Evolutionary conservation across 2,888 invertebrate species (phyloP).

Genomic region (Sabellastarte sp.): DNA sequence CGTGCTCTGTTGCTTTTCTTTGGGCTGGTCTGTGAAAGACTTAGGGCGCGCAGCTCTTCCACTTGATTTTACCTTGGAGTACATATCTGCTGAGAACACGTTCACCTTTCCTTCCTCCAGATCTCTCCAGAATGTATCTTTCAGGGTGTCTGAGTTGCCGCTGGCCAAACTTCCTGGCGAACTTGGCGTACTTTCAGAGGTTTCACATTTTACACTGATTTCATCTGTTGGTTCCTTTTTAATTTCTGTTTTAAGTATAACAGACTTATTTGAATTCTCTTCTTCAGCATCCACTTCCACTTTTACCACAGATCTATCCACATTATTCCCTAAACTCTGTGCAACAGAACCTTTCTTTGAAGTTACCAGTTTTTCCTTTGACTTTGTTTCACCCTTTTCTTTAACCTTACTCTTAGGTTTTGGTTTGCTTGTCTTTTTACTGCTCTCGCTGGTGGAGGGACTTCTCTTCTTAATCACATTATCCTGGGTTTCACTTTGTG

Average conservation of each 20-base stretch:
- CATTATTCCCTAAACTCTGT: too few relatives aligned
- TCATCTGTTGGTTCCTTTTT: background rate
- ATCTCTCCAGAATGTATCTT: slow-evolving; percentile 57
- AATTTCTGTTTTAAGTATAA: too few relatives aligned
- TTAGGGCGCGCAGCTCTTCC: background rate
- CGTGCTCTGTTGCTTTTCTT: background rate
- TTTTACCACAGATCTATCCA: background rate
- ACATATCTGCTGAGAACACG: slow-evolving; percentile 54
- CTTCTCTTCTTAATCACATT: background rate
- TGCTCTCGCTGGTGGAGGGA: background rate
- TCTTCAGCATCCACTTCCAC: background rate
- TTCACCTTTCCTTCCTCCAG: slow-evolving; percentile 55
- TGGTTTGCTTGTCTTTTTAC: background rate
- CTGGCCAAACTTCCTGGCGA: background rate
- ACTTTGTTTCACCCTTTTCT: background rate
- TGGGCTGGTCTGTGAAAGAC: background rate
- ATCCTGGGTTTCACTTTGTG: background rate
- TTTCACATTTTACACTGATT: background rate
- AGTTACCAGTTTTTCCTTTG: background rate
- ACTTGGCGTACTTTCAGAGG: background rate
- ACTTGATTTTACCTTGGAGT: slow-evolving; percentile 44
- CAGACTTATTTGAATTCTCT: too few relatives aligned
- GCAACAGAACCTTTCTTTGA: background rate
- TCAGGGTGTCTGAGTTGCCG: slow-evolving; percentile 34
- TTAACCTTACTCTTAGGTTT: background rate